These are phyloP conservation scores for Eremobia ochroleuca DNA, from an alignment of 2,888 invertebrate genomes.

Conservation along the genomic window DNA sequence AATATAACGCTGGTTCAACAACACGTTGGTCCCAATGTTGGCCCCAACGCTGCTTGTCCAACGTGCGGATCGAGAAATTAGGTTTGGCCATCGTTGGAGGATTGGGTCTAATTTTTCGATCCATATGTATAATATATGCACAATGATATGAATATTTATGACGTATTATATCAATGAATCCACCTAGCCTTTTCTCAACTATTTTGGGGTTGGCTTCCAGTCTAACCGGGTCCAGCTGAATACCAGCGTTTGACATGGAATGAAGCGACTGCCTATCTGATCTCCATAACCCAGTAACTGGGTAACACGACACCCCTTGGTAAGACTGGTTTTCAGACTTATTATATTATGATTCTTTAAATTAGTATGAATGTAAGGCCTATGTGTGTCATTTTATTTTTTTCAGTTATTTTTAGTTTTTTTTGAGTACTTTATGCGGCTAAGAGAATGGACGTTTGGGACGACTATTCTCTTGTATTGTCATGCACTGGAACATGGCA, in stretches of 20 bases:
- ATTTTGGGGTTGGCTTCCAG: too few species aligned
- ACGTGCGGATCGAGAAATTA: too few species aligned
- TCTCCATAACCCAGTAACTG: too few species aligned
- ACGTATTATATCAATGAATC: not conserved
- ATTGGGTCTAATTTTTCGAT: not conserved
- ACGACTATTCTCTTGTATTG: not conserved
- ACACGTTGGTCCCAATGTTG: not conserved
- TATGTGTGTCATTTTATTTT: not conserved
- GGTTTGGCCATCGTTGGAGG: not conserved
- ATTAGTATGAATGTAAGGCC: not conserved
- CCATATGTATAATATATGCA: not conserved
- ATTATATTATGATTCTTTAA: not conserved
- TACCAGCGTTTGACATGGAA: too few species aligned
- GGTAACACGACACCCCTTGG: not conserved
- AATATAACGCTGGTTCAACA: not conserved
- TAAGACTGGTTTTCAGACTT: too few species aligned
- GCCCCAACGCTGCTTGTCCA: not conserved
- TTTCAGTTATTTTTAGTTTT: not conserved
- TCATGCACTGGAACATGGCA: too few species aligned
- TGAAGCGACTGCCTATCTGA: too few species aligned
- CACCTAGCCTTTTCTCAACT: too few species aligned
- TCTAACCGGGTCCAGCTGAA: too few species aligned
- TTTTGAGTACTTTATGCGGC: not conserved
- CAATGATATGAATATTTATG: not conserved
- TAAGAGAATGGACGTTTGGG: too few species aligned